phyloP scores from a whole-genome alignment of 2,113 vertebrate species.

The Copsychus sechellarum region DNA sequence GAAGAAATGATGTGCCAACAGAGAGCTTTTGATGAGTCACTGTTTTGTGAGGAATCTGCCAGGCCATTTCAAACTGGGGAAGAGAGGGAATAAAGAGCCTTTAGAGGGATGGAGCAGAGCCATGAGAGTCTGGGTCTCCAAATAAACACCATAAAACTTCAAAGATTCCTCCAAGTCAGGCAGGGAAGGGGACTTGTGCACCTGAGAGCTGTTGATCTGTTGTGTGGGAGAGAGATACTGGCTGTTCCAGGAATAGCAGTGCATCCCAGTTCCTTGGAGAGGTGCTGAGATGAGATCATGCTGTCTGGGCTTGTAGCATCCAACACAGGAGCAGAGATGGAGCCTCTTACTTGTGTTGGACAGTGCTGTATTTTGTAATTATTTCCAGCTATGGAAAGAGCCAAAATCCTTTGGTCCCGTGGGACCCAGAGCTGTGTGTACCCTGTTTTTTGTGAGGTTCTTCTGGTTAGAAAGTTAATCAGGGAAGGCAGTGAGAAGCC shows the following conservation, averaged over 20 bases:
- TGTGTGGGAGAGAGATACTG: neutral
- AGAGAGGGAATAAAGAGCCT: neutral
- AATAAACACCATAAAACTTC: neutral
- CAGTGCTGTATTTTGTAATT: neutral
- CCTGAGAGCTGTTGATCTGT: neutral
- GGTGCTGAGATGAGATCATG: neutral
- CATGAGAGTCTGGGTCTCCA: neutral
- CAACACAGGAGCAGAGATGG: neutral
- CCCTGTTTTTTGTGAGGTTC: neutral
- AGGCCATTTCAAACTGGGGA: neutral
- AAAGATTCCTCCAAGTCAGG: neutral
- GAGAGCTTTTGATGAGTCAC: neutral
- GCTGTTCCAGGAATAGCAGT: neutral
- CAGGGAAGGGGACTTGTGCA: neutral
- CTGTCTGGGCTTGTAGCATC: neutral
- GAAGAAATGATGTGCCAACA: neutral
- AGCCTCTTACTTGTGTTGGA: neutral
- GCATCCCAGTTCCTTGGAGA: neutral
- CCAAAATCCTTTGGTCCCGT: neutral
- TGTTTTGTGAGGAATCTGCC: neutral
- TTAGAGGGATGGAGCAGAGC: neutral
- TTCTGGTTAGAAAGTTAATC: neutral
- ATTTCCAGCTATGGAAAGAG: neutral
- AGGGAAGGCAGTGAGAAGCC: neutral
- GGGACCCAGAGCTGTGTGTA: neutral